phyloP scores from a whole-genome alignment of 2,113 vertebrate genomes.

The Eolophus roseicapilla region DNA sequence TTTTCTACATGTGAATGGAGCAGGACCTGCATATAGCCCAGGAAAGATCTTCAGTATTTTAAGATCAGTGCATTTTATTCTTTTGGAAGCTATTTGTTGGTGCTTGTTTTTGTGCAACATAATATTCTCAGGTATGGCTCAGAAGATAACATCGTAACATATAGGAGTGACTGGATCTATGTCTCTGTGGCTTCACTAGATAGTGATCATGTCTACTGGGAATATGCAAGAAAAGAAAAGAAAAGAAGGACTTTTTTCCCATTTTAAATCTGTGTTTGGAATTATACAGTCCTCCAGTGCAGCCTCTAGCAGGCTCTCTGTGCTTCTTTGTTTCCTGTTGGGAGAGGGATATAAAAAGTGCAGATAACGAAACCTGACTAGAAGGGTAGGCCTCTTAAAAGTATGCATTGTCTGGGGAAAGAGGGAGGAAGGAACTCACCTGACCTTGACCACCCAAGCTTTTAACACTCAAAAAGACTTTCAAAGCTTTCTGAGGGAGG shows the following conservation, averaged over 20 bases:
- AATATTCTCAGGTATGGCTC: neutral
- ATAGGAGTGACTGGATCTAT: neutral
- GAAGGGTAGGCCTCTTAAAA: conserved; percentile 58
- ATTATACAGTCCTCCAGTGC: neutral
- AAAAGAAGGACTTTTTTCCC: conserved; percentile 28
- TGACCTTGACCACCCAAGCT: conserved; percentile 62
- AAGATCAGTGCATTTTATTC: neutral
- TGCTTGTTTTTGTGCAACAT: neutral
- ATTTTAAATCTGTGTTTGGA: neutral
- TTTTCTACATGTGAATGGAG: neutral
- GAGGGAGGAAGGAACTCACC: conserved; percentile 59
- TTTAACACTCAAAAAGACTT: conserved; percentile 58
- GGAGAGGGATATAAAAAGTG: conserved; percentile 35
- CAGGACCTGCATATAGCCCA: neutral
- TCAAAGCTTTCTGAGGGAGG: conserved; percentile 46
- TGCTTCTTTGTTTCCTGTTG: conserved; percentile 42
- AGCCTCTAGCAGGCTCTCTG: neutral
- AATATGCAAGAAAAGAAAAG: conserved; percentile 2
- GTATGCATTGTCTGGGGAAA: conserved; percentile 58
- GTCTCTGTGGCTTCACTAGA: neutral
- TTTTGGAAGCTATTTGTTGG: neutral
- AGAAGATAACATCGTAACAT: neutral
- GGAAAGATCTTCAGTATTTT: neutral
- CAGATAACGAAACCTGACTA: conserved; percentile 58
- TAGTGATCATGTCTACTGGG: neutral